Conservation (phyloP, 2,797 vertebrate genomes). For the Petrocephalus schoutedeni region DNA sequence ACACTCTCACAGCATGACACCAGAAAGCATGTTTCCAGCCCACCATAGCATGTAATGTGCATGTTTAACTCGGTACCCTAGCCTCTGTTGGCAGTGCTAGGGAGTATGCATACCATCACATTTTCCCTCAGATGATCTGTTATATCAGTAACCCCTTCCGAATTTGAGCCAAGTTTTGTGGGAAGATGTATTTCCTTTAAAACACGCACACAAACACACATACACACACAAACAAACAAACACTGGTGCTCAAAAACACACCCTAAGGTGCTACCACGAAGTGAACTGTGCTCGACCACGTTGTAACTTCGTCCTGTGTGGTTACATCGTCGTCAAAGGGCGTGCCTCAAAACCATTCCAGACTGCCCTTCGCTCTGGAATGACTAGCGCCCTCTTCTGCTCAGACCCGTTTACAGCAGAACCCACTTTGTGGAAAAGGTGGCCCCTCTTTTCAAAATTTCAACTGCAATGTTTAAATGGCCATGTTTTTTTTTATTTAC, state of each 20-base stretch:
- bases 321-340: conserved; percentile 52
- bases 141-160: conserved; percentile 47
- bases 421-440: conserved; percentile 58
- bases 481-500: conserved; percentile 39
- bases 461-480: conserved; percentile 42
- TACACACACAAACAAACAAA: conserved; percentile 30
- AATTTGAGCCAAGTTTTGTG: conserved; percentile 48
- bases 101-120: conserved; percentile 45
- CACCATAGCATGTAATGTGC: conserved; percentile 53
- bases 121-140: conserved; percentile 46
- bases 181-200: background rate
- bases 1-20: conserved; percentile 60
- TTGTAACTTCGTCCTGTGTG: conserved; percentile 53
- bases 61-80: conserved; percentile 55
- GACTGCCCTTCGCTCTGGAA: conserved; percentile 53
- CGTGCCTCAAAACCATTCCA: conserved; percentile 46
- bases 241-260: conserved; percentile 69
- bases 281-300: conserved; percentile 54
- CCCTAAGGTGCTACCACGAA: conserved; percentile 67
- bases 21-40: conserved; percentile 55
- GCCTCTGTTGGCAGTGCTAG: conserved; percentile 40
- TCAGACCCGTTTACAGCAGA: conserved; percentile 67
- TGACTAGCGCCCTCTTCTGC: conserved; percentile 66
- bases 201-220: background rate
- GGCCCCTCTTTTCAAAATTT: conserved; percentile 54